phyloP scores from a whole-genome alignment of 2,888 invertebrate species.

The Erebia epiphron region DNA sequence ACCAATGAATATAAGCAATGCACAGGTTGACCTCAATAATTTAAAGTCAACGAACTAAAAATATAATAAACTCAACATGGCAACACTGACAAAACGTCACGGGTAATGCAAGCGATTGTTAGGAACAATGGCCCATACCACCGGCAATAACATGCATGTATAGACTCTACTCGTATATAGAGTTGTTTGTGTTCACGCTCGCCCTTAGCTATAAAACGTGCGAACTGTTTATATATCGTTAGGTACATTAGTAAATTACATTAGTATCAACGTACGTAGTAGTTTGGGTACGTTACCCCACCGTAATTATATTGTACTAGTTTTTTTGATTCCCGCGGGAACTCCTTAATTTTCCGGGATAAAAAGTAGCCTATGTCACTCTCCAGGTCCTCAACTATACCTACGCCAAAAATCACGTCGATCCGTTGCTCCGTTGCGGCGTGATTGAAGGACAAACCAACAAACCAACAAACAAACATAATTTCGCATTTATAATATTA shows the following conservation, averaged over 20 bases:
- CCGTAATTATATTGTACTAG: no score
- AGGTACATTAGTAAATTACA: constrained; percentile 24
- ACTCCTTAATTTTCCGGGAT: no score
- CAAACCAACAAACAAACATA: no score
- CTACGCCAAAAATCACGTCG: no score
- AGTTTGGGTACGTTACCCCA: neutral
- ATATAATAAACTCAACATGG: constrained; percentile 20
- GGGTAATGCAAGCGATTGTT: constrained; percentile 16
- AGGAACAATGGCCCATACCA: constrained; percentile 46
- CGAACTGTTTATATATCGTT: constrained; percentile 35
- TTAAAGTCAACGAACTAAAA: neutral
- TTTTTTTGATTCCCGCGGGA: no score
- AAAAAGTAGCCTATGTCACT: no score
- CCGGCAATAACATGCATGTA: constrained; percentile 47
- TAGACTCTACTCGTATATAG: constrained; percentile 43
- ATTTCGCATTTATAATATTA: no score
- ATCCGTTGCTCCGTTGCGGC: no score
- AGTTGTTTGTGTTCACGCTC: constrained; percentile 41
- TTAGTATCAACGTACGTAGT: constrained; percentile 30
- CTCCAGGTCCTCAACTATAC: no score
- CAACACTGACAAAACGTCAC: constrained; percentile 33
- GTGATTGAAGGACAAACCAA: no score
- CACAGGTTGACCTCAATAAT: neutral
- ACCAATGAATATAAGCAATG: no score
- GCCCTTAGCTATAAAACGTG: constrained; percentile 41